phyloP scores from a whole-genome alignment of 2,888 invertebrate genomes.

The Hemithea aestivaria region DNA sequence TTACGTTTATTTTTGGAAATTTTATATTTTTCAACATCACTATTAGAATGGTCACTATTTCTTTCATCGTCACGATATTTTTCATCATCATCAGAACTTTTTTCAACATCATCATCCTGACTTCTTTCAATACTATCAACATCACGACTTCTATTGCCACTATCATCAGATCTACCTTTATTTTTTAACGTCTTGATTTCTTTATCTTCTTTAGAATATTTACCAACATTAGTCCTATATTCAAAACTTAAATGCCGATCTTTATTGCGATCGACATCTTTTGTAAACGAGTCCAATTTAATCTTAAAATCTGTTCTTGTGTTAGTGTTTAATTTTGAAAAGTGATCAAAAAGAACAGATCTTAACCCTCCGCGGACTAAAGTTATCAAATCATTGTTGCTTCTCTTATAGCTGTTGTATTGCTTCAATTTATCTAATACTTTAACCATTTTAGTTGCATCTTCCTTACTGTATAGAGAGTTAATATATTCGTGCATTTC shows the following conservation, averaged over 20 bases:
- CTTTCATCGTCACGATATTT: no score
- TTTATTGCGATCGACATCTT: slow-evolving; percentile 8
- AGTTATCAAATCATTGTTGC: slow-evolving; percentile 27
- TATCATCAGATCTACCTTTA: no score
- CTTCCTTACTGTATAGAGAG: slow-evolving; percentile 36
- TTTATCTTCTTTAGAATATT: no score
- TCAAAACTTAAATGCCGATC: slow-evolving; percentile 4
- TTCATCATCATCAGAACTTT: no score
- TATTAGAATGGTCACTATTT: no score
- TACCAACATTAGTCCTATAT: background rate
- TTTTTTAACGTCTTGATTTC: no score
- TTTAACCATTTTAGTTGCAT: slow-evolving; percentile 26
- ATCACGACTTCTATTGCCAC: no score
- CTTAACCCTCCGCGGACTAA: slow-evolving; percentile 34
- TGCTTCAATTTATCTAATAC: slow-evolving; percentile 34
- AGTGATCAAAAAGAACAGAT: slow-evolving; percentile 43
- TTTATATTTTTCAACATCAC: no score
- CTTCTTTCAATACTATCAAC: no score
- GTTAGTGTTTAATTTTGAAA: slow-evolving; percentile 31
- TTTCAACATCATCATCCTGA: no score
- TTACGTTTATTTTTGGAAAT: no score
- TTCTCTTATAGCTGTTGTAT: slow-evolving; percentile 28
- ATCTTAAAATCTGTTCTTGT: slow-evolving; percentile 32
- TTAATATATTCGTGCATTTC: slow-evolving; percentile 38
- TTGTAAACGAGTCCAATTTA: slow-evolving; percentile 28